Evolutionary conservation across 2,888 invertebrate species (phyloP).

Genomic region (Chymomyza procnemis): DNA sequence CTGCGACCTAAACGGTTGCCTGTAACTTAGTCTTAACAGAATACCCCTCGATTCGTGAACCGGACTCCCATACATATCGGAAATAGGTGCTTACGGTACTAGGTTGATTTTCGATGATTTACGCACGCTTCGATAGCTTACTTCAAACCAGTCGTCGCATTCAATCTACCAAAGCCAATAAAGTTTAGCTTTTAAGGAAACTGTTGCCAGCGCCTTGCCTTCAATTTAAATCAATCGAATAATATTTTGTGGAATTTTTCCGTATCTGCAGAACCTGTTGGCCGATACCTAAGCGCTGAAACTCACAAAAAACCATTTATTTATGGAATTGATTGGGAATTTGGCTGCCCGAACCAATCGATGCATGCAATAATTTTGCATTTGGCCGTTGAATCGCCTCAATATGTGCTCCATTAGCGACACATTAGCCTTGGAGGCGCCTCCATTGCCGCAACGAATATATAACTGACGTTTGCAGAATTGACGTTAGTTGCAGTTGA

Average conservation of each 20-base stretch:
- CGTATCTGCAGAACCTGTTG: background rate
- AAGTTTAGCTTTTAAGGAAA: no score
- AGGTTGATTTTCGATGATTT: no score
- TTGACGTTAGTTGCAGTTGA: background rate
- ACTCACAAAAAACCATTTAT: background rate
- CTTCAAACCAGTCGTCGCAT: no score
- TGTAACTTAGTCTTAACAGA: no score
- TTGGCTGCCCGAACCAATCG: background rate
- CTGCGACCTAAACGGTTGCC: no score
- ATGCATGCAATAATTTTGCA: background rate
- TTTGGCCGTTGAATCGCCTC: background rate
- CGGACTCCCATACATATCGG: no score
- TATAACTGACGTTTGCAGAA: background rate
- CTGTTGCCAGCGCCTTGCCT: no score
- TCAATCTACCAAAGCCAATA: no score
- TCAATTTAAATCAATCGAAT: no score
- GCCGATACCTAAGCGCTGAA: background rate
- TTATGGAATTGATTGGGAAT: background rate
- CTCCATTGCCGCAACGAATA: background rate
- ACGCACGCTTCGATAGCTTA: no score
- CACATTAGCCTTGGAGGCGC: conserved; percentile 13
- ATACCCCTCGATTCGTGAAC: no score
- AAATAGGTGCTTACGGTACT: no score
- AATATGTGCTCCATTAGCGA: conserved; percentile 3
- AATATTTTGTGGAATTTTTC: background rate